These are phyloP conservation scores for Synanthedon formicaeformis DNA, from an alignment of 2,888 invertebrate species.

Conservation along the genomic window DNA sequence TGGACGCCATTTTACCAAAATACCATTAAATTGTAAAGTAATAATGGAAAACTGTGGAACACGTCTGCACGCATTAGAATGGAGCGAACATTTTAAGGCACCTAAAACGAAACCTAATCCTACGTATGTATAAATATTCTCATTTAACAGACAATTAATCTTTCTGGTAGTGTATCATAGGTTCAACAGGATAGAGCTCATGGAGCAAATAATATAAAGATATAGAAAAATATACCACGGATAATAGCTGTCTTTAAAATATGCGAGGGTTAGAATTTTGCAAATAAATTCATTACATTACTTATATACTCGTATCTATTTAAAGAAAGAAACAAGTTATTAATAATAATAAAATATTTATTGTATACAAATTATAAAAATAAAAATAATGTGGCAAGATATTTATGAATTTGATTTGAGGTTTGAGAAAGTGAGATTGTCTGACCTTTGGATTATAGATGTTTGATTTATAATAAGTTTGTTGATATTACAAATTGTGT, in stretches of 20 bases:
- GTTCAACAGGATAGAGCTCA: no score
- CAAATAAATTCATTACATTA: no score
- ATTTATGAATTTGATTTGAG: not conserved
- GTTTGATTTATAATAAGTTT: not conserved
- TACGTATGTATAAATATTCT: slow-evolving; percentile 23
- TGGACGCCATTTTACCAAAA: slow-evolving; percentile 74
- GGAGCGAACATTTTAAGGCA: slow-evolving; percentile 57
- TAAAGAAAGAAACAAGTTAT: no score
- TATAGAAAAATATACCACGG: no score
- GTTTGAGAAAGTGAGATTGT: not conserved
- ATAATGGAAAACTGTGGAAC: slow-evolving; percentile 69
- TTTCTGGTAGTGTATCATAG: no score
- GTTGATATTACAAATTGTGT: not conserved
- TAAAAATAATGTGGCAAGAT: not conserved
- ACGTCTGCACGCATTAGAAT: slow-evolving; percentile 61
- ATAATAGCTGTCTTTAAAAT: no score
- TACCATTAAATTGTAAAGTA: slow-evolving; percentile 46
- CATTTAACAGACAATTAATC: not conserved
- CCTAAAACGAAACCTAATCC: slow-evolving; percentile 42
- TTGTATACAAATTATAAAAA: no score
- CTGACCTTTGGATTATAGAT: not conserved
- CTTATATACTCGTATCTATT: no score
- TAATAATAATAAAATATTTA: no score
- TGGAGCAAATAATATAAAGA: no score
- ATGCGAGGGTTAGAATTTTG: no score